A percentile compares a stretch with the other conserved stretches of the same genome.
Evolutionary conservation across 2,888 invertebrate genomes (phyloP).

Genomic region (Cynaeus angustus): DNA sequence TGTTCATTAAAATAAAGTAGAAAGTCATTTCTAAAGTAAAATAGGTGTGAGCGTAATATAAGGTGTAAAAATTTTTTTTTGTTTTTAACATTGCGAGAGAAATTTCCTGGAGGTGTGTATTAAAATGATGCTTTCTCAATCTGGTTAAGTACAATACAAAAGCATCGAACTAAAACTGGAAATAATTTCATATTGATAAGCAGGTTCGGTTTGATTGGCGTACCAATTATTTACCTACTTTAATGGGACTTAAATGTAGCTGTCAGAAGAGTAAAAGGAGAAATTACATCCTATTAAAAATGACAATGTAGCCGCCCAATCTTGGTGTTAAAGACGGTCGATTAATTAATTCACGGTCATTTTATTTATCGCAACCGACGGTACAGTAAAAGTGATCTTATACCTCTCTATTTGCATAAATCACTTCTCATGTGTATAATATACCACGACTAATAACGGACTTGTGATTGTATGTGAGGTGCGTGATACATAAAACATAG

Average conservation of each 20-base stretch:
- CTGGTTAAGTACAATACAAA: background rate
- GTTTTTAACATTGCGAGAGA: slow-evolving; percentile 33
- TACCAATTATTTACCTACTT: slow-evolving; percentile 34
- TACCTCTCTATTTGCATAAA: slow-evolving; percentile 32
- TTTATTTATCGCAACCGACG: slow-evolving; percentile 1
- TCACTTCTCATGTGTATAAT: slow-evolving; percentile 23
- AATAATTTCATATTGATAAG: slow-evolving; percentile 13
- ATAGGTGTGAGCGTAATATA: background rate
- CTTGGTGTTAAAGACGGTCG: background rate
- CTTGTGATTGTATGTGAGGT: slow-evolving; percentile 5
- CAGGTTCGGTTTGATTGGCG: slow-evolving; percentile 36
- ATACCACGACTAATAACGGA: slow-evolving; percentile 8
- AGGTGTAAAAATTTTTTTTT: slow-evolving; percentile 13
- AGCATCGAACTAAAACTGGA: background rate
- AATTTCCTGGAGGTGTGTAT: slow-evolving; percentile 33
- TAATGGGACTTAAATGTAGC: slow-evolving; percentile 40
- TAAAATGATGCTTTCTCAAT: slow-evolving; percentile 34
- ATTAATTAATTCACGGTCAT: slow-evolving; percentile 33
- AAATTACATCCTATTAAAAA: slow-evolving; percentile 27
- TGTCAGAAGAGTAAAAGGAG: slow-evolving; percentile 46
- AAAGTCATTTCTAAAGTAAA: slow-evolving; percentile 12
- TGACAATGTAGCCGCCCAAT: slow-evolving; percentile 22
- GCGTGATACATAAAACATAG: slow-evolving; percentile 32
- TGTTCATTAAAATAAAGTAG: slow-evolving; percentile 13
- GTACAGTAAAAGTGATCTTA: slow-evolving; percentile 28